Conservation (phyloP, 2,888 invertebrate species). For the Pristionchus exspectatus region DNA sequence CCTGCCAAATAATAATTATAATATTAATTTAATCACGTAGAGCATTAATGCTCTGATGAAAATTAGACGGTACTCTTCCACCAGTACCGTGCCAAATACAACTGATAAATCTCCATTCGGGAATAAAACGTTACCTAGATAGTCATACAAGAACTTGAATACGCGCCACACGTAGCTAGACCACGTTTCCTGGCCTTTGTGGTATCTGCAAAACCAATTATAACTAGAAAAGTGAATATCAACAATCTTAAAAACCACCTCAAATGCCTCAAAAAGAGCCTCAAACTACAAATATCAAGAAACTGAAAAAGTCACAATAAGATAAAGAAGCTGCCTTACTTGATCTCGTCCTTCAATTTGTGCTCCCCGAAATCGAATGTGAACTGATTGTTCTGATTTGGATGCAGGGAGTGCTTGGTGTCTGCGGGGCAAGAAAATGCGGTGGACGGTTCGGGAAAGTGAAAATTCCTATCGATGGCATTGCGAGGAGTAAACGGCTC, state of each 20-base stretch:
- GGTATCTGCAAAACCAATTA: not conserved
- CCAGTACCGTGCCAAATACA: too few relatives aligned
- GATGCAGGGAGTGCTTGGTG: slow-evolving; percentile 25
- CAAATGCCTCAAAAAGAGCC: too few relatives aligned
- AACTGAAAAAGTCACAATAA: not conserved
- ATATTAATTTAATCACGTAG: too few relatives aligned
- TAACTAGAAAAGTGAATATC: too few relatives aligned
- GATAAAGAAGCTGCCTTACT: slow-evolving; percentile 54
- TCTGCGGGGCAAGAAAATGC: slow-evolving; percentile 52
- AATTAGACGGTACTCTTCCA: too few relatives aligned
- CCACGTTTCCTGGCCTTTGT: slow-evolving; percentile 43
- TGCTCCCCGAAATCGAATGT: slow-evolving; percentile 57
- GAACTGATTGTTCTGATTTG: slow-evolving; percentile 22
- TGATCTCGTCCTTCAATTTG: slow-evolving; percentile 60
- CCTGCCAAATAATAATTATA: slow-evolving; percentile 31
- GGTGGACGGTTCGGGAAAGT: slow-evolving; percentile 44
- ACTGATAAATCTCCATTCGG: too few relatives aligned
- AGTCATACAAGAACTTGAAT: slow-evolving; percentile 51
- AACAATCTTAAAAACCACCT: too few relatives aligned
- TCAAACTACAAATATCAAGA: not conserved
- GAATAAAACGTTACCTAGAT: slow-evolving; percentile 8
- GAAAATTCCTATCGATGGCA: slow-evolving; percentile 25
- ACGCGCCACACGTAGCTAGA: slow-evolving; percentile 45
- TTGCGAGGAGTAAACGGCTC: slow-evolving; percentile 51
- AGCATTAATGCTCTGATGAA: too few relatives aligned